Evolutionary conservation across 2,888 invertebrate species (phyloP), one percentile per base, ranked within the genome.

Genomic region (Polyommatus iphigenia): DNA sequence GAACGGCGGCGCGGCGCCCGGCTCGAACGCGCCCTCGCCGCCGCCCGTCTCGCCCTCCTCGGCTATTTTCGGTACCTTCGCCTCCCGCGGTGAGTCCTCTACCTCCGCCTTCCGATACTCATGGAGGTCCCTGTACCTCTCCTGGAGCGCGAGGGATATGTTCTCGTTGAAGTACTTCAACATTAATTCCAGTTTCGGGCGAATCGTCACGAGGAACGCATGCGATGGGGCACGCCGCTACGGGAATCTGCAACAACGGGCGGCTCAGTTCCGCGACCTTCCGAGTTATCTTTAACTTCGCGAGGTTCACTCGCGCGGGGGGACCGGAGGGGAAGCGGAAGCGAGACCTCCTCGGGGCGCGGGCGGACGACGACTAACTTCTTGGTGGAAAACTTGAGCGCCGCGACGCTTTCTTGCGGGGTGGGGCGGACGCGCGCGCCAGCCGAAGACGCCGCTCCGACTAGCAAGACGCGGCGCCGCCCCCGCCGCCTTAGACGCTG

Each of bases 281-380:
- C 76, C 46, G 73, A 78, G 77, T 79, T 80, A 80, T 79, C 79
- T 81, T 81, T 80, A 78, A 81, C 78, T 81, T 80, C 80, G 81
- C 81, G 80, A 79, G 80, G 79, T 79, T 82, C 80, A 82, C 81
- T 82, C 81, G 81, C 87, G 84, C 81, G 83, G 80, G 82, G 85
- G 85, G 81, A 79, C 81, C 79, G 83, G 85, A 85, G 87, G 90
- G 85, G 88, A 89, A 88, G 90, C 90, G 92, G 92, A 91, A 92
- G 89, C 89, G 88, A 88, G 93, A 94, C 94, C 93, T 91, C 86
- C 91, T 94, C 90, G 94, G 92, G 93, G 93, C 92, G 93, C 93
- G 93, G 91, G 91, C 92, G 92, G 93, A 89, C 92, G 92, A 89
- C 93, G 94, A 94, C 94, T 95, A 94, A 94, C 93, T 94, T 94